Percentiles rank a stretch among this genome's conserved stretches.
These are phyloP conservation scores for Colletes collaris DNA, from an alignment of 2,888 invertebrate genomes.

Conservation along the genomic window DNA sequence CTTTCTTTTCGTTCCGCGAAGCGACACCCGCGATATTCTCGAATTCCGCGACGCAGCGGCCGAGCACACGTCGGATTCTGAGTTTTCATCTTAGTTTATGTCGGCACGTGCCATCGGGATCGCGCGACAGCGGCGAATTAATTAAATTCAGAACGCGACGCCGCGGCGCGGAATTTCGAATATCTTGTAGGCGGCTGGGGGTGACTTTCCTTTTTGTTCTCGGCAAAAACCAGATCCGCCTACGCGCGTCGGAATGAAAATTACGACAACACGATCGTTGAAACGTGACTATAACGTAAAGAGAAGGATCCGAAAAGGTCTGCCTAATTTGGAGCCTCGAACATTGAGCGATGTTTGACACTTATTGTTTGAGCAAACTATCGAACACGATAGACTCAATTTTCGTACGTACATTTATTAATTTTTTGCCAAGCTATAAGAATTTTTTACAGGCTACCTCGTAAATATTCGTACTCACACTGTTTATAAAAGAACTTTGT, in stretches of 20 bases:
- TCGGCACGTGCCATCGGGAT: conserved; percentile 47
- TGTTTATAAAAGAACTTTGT: no score
- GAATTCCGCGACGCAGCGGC: conserved; percentile 40
- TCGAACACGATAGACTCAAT: no score
- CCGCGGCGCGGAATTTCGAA: conserved; percentile 47
- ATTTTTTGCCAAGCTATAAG: no score
- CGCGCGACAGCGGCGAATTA: conserved; percentile 47
- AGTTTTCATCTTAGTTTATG: conserved; percentile 39
- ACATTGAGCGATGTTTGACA: no score
- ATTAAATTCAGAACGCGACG: conserved; percentile 56
- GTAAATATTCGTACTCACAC: no score
- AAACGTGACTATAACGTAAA: no score
- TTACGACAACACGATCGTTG: conserved; percentile 12
- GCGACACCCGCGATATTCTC: conserved; percentile 48
- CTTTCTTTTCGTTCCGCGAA: conserved; percentile 52
- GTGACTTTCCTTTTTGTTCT: conserved; percentile 14
- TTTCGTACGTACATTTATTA: no score
- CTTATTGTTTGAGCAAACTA: no score
- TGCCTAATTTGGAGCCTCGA: no score
- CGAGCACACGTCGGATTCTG: conserved; percentile 20
- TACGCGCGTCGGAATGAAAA: conserved; percentile 13
- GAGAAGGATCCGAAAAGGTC: no score
- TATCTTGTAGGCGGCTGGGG: conserved; percentile 20
- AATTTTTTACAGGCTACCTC: no score
- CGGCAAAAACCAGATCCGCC: conserved; percentile 32